Evolutionary conservation across 2,797 vertebrate species (phyloP).

Genomic region (Sebastes diploproa): DNA sequence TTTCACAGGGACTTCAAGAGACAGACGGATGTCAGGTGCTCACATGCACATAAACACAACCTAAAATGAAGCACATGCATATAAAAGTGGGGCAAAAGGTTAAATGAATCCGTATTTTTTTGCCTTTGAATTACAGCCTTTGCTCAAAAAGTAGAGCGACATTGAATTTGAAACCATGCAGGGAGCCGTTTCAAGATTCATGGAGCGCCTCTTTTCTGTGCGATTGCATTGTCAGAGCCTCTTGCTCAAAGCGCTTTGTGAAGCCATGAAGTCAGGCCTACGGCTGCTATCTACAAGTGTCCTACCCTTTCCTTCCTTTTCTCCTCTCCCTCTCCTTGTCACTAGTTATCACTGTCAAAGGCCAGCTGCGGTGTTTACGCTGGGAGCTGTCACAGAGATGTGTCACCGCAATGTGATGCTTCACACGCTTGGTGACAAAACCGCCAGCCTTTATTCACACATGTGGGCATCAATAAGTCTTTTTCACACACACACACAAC

Average conservation of each 20-base stretch:
- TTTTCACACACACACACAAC: slow-evolving; percentile 13
- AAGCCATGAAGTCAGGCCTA: slow-evolving; percentile 61
- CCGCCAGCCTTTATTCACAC: slow-evolving; percentile 47
- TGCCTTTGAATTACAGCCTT: slow-evolving; percentile 17
- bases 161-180: not conserved
- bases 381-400: slow-evolving; percentile 75
- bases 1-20: slow-evolving; percentile 35
- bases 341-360: slow-evolving; percentile 72
- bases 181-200: slow-evolving; percentile 39
- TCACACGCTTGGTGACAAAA: slow-evolving; percentile 71
- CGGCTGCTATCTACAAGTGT: slow-evolving; percentile 70
- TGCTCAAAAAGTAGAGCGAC: slow-evolving; percentile 8
- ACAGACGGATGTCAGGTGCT: slow-evolving; percentile 43
- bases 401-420: slow-evolving; percentile 71
- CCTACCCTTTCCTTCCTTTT: slow-evolving; percentile 68
- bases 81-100: slow-evolving; percentile 47
- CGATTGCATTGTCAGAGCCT: slow-evolving; percentile 37
- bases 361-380: slow-evolving; percentile 59
- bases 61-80: slow-evolving; percentile 35
- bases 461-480: slow-evolving; percentile 49
- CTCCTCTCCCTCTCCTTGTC: slow-evolving; percentile 73
- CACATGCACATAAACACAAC: slow-evolving; percentile 29
- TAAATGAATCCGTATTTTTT: slow-evolving; percentile 37
- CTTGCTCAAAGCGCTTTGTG: slow-evolving; percentile 47
- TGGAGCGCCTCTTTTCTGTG: slow-evolving; percentile 23